These are phyloP conservation scores for Drosophila flavopinicola DNA, from an alignment of 2,888 invertebrate genomes.

Conservation along the genomic window DNA sequence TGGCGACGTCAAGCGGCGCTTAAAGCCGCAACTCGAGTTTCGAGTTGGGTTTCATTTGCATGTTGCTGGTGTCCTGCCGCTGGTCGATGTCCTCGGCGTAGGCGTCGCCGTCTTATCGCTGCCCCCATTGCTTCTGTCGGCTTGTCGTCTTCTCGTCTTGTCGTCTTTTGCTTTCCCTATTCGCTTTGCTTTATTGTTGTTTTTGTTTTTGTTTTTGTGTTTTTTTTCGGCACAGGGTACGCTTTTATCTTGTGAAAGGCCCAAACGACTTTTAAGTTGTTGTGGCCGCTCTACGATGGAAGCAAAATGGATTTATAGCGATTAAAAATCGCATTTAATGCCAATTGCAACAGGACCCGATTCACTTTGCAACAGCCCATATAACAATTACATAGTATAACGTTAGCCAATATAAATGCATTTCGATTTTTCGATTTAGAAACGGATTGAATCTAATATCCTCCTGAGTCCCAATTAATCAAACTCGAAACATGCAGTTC, in stretches of 20 bases:
- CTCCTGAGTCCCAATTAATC: too few species aligned
- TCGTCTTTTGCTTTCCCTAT: not conserved
- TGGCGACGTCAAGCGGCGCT: conserved; percentile 25
- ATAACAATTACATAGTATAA: not conserved
- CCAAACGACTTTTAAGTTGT: conserved; percentile 56
- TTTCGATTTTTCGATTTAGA: too few species aligned
- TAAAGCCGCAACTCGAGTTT: conserved; percentile 46
- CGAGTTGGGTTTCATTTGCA: conserved; percentile 62
- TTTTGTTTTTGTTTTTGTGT: not conserved
- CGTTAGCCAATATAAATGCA: too few species aligned
- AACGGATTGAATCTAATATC: too few species aligned
- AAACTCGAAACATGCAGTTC: too few species aligned
- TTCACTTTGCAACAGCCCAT: not conserved
- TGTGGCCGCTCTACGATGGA: conserved; percentile 43
- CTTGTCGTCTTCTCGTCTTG: conserved; percentile 49
- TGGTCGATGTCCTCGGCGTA: conserved; percentile 41
- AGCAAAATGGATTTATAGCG: conserved; percentile 48
- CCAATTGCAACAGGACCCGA: not conserved
- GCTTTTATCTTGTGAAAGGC: conserved; percentile 59
- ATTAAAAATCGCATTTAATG: conserved; percentile 38
- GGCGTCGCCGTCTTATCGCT: conserved; percentile 57
- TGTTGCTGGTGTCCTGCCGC: conserved; percentile 35
- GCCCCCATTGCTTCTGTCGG: conserved; percentile 46
- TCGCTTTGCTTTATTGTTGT: not conserved
- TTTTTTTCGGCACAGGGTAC: conserved; percentile 12